phyloP scores from a whole-genome alignment of 1,140 invertebrate species.

The Drosophila pallidifrons region DNA sequence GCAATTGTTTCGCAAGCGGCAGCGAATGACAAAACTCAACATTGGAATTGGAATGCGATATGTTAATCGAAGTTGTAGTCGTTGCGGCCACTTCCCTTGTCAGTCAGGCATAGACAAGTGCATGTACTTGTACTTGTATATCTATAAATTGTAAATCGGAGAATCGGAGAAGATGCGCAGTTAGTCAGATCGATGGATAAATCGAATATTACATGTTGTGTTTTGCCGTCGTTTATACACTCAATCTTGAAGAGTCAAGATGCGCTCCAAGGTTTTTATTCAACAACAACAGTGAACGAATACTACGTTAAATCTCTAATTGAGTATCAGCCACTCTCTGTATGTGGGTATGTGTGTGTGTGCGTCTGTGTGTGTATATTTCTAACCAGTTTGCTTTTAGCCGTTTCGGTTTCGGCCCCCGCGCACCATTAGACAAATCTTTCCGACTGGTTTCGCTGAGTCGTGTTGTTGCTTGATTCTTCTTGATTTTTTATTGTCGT shows the following conservation, averaged over 20 bases:
- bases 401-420: slow-evolving; percentile 27
- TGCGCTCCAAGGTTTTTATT: slow-evolving; percentile 68
- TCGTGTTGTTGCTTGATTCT: slow-evolving; percentile 51
- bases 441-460: slow-evolving; percentile 69
- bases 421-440: slow-evolving; percentile 74
- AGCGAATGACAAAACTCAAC: slow-evolving; percentile 46
- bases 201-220: slow-evolving; percentile 29
- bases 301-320: slow-evolving; percentile 25
- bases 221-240: slow-evolving; percentile 7
- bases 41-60: slow-evolving; percentile 38
- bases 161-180: slow-evolving; percentile 3
- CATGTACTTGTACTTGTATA: slow-evolving; percentile 9
- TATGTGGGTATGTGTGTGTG: neutral
- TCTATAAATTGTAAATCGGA: slow-evolving; percentile 1
- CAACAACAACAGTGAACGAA: slow-evolving; percentile 17
- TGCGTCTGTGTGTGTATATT: slow-evolving; percentile 43
- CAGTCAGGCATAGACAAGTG: neutral
- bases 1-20: slow-evolving; percentile 16
- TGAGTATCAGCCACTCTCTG: slow-evolving; percentile 16
- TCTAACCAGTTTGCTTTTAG: slow-evolving; percentile 70
- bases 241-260: slow-evolving; percentile 65
- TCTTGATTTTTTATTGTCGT: slow-evolving; percentile 37
- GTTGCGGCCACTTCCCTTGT: slow-evolving; percentile 20
- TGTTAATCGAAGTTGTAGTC: slow-evolving; percentile 34
- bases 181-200: slow-evolving; percentile 15